Evolutionary conservation across 1,140 invertebrate species (phyloP).

Genomic region (Drosophila auraria): DNA sequence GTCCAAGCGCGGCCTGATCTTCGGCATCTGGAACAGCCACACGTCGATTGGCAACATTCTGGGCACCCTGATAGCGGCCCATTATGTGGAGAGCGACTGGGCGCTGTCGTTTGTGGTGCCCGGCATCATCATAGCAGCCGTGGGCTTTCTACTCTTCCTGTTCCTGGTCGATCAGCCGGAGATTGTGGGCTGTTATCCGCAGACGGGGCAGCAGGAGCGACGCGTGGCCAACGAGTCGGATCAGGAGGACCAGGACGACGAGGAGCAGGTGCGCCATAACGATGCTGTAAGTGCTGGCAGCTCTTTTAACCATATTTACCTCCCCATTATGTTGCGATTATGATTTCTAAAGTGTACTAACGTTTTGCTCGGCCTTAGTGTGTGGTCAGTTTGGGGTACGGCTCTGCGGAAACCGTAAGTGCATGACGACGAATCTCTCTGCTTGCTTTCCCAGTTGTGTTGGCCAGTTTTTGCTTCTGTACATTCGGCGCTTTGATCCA

Average conservation of each 20-base stretch:
- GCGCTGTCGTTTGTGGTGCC: constrained; percentile 96
- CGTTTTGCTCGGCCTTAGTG: constrained; percentile 38
- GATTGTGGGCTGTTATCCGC: constrained; percentile 88
- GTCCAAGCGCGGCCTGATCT: constrained; percentile 95
- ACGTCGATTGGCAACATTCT: constrained; percentile 98
- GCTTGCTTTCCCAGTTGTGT: constrained; percentile 3
- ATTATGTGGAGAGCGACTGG: constrained; percentile 95
- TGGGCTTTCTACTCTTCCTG: constrained; percentile 93
- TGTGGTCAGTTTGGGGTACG: constrained; percentile 39
- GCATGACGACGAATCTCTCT: constrained; percentile 23
- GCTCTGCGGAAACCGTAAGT: constrained; percentile 57
- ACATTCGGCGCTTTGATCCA: constrained; percentile 14
- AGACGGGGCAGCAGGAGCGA: constrained; percentile 57
- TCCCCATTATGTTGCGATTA: constrained; percentile 21
- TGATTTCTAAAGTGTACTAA: constrained; percentile 34
- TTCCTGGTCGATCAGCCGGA: constrained; percentile 93
- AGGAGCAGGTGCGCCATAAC: constrained; percentile 49
- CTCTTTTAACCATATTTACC: background rate
- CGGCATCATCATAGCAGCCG: constrained; percentile 91
- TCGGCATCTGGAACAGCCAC: constrained; percentile 98
- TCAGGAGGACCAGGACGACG: constrained; percentile 56
- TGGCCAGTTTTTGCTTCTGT: constrained; percentile 27
- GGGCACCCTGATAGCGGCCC: constrained; percentile 93
- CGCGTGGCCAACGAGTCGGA: constrained; percentile 73
- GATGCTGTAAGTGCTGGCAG: constrained; percentile 60